phyloP scores from a whole-genome alignment of 2,113 vertebrate genomes.

The Cyrtonyx montezumae region DNA sequence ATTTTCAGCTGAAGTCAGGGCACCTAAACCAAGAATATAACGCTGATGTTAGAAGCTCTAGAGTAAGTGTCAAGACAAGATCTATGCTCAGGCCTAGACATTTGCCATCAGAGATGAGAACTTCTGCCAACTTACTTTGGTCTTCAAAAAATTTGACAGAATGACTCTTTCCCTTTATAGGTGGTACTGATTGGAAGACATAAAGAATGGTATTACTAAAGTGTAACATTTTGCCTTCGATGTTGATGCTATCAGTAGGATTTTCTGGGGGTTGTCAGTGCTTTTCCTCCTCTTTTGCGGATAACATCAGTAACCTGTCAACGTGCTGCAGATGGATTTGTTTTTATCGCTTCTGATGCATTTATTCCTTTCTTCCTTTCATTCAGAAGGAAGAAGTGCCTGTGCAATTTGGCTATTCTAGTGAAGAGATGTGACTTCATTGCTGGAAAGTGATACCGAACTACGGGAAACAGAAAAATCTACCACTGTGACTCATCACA shows the following conservation, averaged over 20 bases:
- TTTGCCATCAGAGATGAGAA: neutral
- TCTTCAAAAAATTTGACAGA: neutral
- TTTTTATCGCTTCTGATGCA: neutral
- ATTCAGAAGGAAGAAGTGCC: neutral
- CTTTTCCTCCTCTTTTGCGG: neutral
- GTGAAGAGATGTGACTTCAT: neutral
- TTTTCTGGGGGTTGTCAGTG: neutral
- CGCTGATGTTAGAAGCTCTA: neutral
- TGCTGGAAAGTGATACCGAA: rapidly evolving
- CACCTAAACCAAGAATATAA: neutral
- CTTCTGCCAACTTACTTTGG: neutral
- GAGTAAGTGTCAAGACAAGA: neutral
- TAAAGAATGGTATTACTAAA: neutral
- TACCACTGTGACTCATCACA: neutral
- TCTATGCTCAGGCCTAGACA: neutral
- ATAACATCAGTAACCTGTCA: neutral
- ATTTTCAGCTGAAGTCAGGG: neutral
- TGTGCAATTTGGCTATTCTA: neutral
- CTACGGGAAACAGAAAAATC: neutral
- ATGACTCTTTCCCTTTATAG: neutral
- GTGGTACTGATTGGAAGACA: neutral
- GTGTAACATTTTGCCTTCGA: neutral
- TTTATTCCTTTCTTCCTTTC: neutral
- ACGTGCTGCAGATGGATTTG: neutral
- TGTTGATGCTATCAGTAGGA: neutral